phyloP scores from a whole-genome alignment of 1,140 invertebrate genomes.

The Drosophila yakuba region DNA sequence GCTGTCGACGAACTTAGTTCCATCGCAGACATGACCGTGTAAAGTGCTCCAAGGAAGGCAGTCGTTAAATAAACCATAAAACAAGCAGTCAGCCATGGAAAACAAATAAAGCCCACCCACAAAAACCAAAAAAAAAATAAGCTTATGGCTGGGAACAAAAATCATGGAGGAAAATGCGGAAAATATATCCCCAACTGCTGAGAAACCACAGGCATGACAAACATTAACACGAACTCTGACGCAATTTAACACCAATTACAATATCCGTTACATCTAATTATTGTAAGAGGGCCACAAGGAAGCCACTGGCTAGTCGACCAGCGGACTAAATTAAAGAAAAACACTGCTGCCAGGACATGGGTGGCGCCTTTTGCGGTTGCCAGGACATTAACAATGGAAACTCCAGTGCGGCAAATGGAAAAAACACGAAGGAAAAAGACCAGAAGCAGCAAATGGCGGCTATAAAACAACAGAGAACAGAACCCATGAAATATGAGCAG shows the following conservation, averaged over 20 bases:
- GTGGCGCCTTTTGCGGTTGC: constrained; percentile 74
- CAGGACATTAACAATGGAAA: constrained; percentile 79
- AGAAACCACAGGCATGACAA: constrained; percentile 44
- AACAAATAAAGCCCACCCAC: constrained; percentile 49
- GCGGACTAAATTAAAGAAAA: constrained; percentile 78
- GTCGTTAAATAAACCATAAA: constrained; percentile 46
- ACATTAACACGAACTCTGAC: constrained; percentile 74
- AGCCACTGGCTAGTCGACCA: constrained; percentile 60
- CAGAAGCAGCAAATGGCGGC: constrained; percentile 64
- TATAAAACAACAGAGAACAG: constrained; percentile 79
- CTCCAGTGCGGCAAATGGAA: constrained; percentile 3
- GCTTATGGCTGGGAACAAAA: constrained; percentile 1
- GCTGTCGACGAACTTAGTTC: constrained; percentile 42
- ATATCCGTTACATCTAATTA: constrained; percentile 85
- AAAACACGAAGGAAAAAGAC: constrained; percentile 3
- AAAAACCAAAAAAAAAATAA: constrained; percentile 4
- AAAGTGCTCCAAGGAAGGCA: constrained; percentile 41
- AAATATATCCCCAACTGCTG: constrained; percentile 5
- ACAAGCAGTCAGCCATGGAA: constrained; percentile 20
- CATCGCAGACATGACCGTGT: constrained; percentile 31
- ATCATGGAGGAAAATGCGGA: constrained; percentile 4
- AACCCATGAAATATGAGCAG: constrained; percentile 74
- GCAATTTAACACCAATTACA: constrained; percentile 85
- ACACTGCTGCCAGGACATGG: constrained; percentile 51
- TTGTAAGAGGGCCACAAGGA: constrained; percentile 69